Evolutionary conservation across 1,140 invertebrate species (phyloP).

Genomic region (Centruroides vittatus): DNA sequence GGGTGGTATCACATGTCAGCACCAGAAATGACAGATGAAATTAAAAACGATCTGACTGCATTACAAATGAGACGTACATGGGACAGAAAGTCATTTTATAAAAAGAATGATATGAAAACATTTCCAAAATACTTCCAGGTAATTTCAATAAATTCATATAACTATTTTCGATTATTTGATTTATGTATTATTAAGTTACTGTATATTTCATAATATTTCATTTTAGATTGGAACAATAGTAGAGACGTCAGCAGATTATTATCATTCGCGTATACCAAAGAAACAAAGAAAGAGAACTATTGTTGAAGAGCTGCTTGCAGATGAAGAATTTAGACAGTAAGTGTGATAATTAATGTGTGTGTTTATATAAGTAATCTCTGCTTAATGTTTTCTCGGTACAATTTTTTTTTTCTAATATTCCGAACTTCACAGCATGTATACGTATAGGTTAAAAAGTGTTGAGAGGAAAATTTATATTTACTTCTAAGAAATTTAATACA

Average conservation of each 20-base stretch:
- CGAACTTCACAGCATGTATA: no score
- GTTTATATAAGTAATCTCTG: no score
- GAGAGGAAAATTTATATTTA: no score
- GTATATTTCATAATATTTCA: no score
- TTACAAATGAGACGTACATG: constrained; percentile 82
- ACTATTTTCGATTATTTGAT: constrained; percentile 15
- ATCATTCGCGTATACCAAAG: constrained; percentile 53
- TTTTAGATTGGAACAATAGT: constrained; percentile 40
- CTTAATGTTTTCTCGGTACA: no score
- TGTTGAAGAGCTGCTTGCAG: constrained; percentile 79
- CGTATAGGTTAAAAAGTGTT: no score
- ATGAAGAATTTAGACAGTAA: constrained; percentile 71
- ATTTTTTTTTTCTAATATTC: no score
- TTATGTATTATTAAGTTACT: constrained; percentile 2
- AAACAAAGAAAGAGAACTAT: constrained; percentile 75
- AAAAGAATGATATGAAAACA: constrained; percentile 71
- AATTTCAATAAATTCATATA: constrained; percentile 14
- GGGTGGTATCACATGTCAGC: constrained; percentile 77
- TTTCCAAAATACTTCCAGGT: constrained; percentile 87
- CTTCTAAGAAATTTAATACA: no score
- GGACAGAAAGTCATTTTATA: constrained; percentile 86
- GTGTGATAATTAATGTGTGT: constrained; percentile 2
- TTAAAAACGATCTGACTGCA: constrained; percentile 69
- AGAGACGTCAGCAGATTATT: constrained; percentile 40
- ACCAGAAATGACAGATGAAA: constrained; percentile 73